A percentile compares a stretch with the other conserved stretches of the same genome.
These are phyloP conservation scores for Resseliella maxima DNA, from an alignment of 2,888 invertebrate genomes.

Conservation along the genomic window DNA sequence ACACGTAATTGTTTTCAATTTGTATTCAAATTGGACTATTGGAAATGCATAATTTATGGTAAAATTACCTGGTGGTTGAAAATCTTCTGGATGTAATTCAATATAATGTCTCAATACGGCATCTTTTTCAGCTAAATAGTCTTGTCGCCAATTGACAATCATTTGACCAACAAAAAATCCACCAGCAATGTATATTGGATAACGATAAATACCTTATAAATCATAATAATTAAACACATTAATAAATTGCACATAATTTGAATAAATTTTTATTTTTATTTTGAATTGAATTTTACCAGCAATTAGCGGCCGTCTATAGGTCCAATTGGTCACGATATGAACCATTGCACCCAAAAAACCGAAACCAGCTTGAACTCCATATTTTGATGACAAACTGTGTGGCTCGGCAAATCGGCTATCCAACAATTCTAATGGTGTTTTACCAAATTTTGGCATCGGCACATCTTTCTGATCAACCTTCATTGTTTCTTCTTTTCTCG, in stretches of 20 bases:
- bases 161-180: conserved; percentile 65
- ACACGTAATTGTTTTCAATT: too few relatives aligned
- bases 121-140: conserved; percentile 76
- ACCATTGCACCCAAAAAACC: neutral
- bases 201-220: neutral
- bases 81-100: conserved; percentile 81
- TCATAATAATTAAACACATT: neutral
- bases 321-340: neutral
- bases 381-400: neutral
- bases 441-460: neutral
- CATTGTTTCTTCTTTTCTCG: neutral
- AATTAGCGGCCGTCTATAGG: neutral
- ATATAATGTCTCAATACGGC: conserved; percentile 79
- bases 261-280: neutral
- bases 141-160: conserved; percentile 68
- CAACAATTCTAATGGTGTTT: neutral
- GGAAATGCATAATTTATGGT: neutral
- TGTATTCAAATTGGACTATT: neutral
- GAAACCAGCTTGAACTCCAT: neutral
- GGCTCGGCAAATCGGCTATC: neutral
- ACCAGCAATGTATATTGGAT: conserved; percentile 55
- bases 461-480: neutral
- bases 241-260: neutral
- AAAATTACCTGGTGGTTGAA: conserved; percentile 72
- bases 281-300: conserved; percentile 14